A percentile compares a stretch with the other conserved stretches of the same genome.
Conservation (phyloP, 2,113 vertebrate species). For the Tetrax tetrax region DNA sequence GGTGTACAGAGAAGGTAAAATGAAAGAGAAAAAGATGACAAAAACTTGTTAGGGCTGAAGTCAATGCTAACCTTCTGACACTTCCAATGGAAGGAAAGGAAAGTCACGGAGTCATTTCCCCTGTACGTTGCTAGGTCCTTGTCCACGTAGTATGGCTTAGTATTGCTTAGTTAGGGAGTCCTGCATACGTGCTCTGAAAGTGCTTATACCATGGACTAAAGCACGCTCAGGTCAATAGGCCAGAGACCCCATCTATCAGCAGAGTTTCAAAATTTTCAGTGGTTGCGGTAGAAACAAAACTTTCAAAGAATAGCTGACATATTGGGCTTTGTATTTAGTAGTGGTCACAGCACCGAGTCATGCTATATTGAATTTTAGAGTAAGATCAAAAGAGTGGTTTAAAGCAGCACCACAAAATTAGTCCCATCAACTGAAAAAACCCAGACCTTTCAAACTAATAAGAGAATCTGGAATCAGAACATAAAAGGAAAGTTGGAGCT, state of each 20-base stretch:
- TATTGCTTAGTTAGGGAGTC: not conserved
- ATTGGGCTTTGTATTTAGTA: not conserved
- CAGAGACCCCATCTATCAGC: not conserved
- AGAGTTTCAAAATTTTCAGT: not conserved
- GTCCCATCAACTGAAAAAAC: not conserved
- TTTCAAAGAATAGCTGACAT: not conserved
- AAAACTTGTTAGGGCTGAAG: not conserved
- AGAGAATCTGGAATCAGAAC: not conserved
- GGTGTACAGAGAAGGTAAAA: not conserved
- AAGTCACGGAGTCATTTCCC: not conserved
- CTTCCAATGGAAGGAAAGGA: not conserved
- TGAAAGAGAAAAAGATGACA: not conserved
- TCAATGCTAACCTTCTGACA: not conserved
- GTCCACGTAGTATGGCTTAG: rapidly evolving
- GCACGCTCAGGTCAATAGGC: not conserved
- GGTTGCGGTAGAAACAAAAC: not conserved
- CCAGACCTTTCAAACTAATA: not conserved
- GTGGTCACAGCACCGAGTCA: not conserved
- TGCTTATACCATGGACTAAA: not conserved
- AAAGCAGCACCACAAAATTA: not conserved
- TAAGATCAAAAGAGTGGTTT: not conserved
- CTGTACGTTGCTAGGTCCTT: not conserved
- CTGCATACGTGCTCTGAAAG: rapidly evolving
- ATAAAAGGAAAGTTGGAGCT: not conserved
- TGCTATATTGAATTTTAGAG: not conserved